These are phyloP conservation scores for Virgularia gustaviana DNA, from an alignment of 92 coral and sea anemone genomes.

Conservation along the genomic window DNA sequence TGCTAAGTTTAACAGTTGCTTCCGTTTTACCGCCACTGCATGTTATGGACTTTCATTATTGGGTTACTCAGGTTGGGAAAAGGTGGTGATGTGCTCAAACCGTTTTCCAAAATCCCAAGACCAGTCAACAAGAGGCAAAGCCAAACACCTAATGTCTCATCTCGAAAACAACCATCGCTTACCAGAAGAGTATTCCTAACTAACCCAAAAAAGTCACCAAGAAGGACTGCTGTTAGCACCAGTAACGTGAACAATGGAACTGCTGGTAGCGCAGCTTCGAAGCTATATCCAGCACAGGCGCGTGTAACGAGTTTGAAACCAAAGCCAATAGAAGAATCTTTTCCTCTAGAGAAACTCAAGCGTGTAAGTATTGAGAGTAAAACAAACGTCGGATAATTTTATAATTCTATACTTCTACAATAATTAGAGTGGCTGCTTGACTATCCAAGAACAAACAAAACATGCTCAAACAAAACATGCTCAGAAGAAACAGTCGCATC, in stretches of 20 bases:
- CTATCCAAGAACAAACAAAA: too few species aligned
- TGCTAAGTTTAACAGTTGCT: too few species aligned
- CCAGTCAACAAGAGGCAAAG: constrained; percentile 1
- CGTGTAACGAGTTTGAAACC: background rate
- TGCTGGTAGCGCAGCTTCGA: background rate
- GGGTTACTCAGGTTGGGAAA: background rate
- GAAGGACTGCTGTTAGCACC: background rate
- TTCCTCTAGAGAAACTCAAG: too few species aligned
- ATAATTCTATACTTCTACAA: too few species aligned
- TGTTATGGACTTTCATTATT: background rate
- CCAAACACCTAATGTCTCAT: background rate
- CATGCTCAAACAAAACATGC: too few species aligned
- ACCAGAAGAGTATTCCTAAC: background rate
- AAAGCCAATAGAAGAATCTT: too few species aligned
- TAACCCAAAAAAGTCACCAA: background rate
- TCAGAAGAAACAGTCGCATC: too few species aligned
- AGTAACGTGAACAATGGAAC: background rate
- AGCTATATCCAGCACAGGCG: background rate
- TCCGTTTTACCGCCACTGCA: too few species aligned
- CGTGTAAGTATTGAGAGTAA: too few species aligned
- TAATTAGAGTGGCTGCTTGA: too few species aligned
- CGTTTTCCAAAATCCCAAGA: constrained; percentile 13
- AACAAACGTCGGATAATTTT: too few species aligned
- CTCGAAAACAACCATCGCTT: background rate
- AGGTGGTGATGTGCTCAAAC: background rate